Conservation (phyloP, 2,797 vertebrate genomes). For the Lagorchestes hirsutus region DNA sequence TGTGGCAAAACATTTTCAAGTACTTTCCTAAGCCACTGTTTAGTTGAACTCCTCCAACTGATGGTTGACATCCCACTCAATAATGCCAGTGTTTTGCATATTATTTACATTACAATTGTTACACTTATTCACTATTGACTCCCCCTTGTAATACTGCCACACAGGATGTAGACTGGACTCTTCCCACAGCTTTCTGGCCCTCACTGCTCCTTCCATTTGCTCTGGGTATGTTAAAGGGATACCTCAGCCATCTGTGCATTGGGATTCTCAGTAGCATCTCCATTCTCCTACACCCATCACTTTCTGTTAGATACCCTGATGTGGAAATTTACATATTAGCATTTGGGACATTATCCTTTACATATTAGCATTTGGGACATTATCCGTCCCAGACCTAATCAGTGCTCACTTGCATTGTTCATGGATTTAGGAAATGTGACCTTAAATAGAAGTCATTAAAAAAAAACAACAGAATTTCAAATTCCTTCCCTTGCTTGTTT, state of each 20-base stretch:
- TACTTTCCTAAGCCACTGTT: conserved; percentile 77
- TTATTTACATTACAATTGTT: conserved; percentile 73
- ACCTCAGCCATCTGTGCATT: neutral
- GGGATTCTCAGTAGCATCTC: neutral
- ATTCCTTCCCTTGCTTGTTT: neutral
- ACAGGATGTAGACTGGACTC: neutral
- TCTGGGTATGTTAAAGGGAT: neutral
- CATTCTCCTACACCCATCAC: neutral
- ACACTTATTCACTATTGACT: neutral
- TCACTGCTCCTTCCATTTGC: neutral
- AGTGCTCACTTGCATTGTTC: conserved; percentile 13
- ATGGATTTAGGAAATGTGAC: neutral
- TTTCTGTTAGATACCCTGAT: neutral
- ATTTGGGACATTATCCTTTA: conserved; percentile 5
- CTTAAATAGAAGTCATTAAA: neutral
- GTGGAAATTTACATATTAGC: neutral
- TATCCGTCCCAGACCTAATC: conserved; percentile 15
- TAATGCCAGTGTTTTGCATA: conserved; percentile 12
- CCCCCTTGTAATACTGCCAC: neutral
- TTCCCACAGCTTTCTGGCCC: neutral
- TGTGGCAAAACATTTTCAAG: conserved; percentile 75
- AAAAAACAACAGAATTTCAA: neutral
- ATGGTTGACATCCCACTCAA: neutral
- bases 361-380: conserved; percentile 19
- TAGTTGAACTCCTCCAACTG: conserved; percentile 22